A percentile compares a stretch with the other conserved stretches of the same genome.
Conservation (phyloP, 2,797 vertebrate genomes). For the Ptychadena robeensis region DNA sequence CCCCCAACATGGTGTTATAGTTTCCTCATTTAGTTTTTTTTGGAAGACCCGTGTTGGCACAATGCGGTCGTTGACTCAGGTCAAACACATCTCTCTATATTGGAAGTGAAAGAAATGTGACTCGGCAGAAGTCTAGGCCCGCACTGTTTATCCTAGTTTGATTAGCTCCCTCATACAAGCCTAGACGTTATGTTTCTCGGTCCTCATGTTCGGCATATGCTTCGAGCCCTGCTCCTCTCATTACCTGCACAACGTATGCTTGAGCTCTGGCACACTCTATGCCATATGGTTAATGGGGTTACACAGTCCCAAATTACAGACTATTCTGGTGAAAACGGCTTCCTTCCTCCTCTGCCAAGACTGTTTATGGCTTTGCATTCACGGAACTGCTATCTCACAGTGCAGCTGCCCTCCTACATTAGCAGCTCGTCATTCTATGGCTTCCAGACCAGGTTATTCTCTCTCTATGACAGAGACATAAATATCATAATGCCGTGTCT, state of each 20-base stretch:
- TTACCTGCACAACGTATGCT: constrained; percentile 62
- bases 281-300: constrained; percentile 62
- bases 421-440: constrained; percentile 31
- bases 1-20: too few species aligned
- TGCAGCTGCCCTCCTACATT: constrained; percentile 55
- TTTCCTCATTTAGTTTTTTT: too few species aligned
- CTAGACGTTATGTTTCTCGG: constrained; percentile 33
- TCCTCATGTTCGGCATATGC: constrained; percentile 60
- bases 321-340: constrained; percentile 62
- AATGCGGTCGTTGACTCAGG: not conserved
- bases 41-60: not conserved
- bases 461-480: constrained; percentile 18
- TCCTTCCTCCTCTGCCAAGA: constrained; percentile 55
- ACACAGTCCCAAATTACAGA: constrained; percentile 62
- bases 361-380: constrained; percentile 55
- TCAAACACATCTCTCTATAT: not conserved
- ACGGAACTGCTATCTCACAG: constrained; percentile 53
- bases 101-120: not conserved
- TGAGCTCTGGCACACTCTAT: constrained; percentile 52
- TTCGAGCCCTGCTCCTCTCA: constrained; percentile 54
- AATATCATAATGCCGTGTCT: not conserved
- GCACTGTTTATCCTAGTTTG: constrained; percentile 24
- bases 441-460: constrained; percentile 29
- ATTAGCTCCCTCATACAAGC: constrained; percentile 28
- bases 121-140: not conserved